phyloP scores from a whole-genome alignment of 2,888 invertebrate species.

The Aphidius colemani region DNA sequence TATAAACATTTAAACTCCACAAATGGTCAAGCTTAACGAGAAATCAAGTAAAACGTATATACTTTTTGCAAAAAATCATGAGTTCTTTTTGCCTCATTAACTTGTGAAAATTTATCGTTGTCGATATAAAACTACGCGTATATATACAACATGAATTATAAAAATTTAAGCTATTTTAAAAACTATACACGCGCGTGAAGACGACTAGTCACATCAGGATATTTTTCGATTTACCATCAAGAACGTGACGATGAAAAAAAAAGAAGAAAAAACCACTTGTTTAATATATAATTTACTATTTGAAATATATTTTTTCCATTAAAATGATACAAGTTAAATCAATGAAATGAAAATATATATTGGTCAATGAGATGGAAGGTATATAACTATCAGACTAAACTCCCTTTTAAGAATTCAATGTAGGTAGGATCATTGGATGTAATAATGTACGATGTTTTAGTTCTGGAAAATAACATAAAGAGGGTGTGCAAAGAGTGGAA shows the following conservation, averaged over 20 bases:
- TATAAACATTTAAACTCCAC: slow-evolving; percentile 7
- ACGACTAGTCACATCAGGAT: slow-evolving; percentile 32
- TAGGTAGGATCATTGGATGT: too few relatives aligned
- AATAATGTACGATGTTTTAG: too few relatives aligned
- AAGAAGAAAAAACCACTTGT: too few relatives aligned
- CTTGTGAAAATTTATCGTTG: slow-evolving; percentile 39
- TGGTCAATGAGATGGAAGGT: too few relatives aligned
- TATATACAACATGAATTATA: slow-evolving; percentile 10
- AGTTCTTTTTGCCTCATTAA: slow-evolving; percentile 35
- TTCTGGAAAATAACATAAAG: too few relatives aligned
- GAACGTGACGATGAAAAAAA: not conserved
- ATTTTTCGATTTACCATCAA: slow-evolving; percentile 19
- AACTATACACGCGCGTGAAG: slow-evolving; percentile 17
- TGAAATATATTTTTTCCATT: too few relatives aligned
- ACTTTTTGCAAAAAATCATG: slow-evolving; percentile 32
- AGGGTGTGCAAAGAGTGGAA: slow-evolving; percentile 3
- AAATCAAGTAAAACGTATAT: slow-evolving; percentile 38
- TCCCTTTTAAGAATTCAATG: too few relatives aligned
- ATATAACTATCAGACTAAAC: too few relatives aligned
- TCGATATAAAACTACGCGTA: slow-evolving; percentile 10
- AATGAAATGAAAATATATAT: too few relatives aligned
- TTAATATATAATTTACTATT: too few relatives aligned
- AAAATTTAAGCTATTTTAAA: slow-evolving; percentile 11
- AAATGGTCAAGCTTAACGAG: slow-evolving; percentile 39
- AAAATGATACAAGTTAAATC: too few relatives aligned